Conservation (phyloP, 1,140 invertebrate species). For the Cyclina sinensis region DNA sequence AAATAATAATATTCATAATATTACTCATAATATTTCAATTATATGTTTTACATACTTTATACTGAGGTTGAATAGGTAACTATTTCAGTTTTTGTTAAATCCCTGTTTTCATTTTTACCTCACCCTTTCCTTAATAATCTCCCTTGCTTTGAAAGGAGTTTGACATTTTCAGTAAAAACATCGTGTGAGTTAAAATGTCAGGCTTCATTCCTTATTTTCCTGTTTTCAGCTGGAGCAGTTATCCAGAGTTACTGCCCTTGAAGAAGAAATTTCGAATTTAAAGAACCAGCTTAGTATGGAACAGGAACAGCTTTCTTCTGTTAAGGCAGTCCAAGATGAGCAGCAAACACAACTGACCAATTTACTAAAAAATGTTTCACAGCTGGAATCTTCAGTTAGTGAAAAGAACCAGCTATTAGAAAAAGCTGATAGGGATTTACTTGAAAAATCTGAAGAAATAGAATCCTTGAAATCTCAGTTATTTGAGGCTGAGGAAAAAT, state of each 20-base stretch:
- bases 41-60: too few species aligned
- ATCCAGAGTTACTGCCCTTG: neutral
- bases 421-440: neutral
- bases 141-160: constrained; percentile 10
- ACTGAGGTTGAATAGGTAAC: neutral
- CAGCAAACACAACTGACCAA: constrained; percentile 7
- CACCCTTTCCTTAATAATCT: neutral
- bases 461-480: neutral
- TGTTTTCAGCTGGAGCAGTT: constrained; percentile 43
- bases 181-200: constrained; percentile 25
- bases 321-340: neutral
- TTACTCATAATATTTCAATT: too few species aligned
- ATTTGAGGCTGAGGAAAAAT: constrained; percentile 19
- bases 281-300: neutral
- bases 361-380: constrained; percentile 23
- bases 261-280: constrained; percentile 7
- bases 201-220: constrained; percentile 39
- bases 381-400: neutral
- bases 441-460: neutral
- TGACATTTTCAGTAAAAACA: constrained; percentile 27
- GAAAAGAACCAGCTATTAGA: neutral
- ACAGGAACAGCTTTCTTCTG: neutral
- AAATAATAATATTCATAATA: too few species aligned
- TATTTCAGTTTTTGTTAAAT: neutral
- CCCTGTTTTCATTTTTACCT: neutral